Percentiles rank a stretch among this genome's conserved stretches.
Conservation (phyloP, 1,140 invertebrate genomes). For the Aphelinus atriplicis region DNA sequence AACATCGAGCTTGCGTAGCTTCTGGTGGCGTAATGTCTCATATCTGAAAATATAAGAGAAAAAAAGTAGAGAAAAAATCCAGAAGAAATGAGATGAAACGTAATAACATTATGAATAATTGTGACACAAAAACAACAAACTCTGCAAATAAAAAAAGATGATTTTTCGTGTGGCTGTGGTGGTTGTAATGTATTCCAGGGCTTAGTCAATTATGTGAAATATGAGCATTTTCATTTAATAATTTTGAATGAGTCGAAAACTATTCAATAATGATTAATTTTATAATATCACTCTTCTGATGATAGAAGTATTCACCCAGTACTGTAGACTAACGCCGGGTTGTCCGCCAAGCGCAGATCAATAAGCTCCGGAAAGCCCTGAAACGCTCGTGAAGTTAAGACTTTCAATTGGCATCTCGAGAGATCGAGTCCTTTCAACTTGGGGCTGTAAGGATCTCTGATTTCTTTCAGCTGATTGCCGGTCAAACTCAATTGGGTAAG, state of each 20-base stretch:
- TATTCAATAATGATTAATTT: too few species aligned
- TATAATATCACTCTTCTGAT: too few species aligned
- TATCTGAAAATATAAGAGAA: conserved; percentile 59
- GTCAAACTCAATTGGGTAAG: conserved; percentile 51
- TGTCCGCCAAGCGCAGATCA: conserved; percentile 54
- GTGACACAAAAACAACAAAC: too few species aligned
- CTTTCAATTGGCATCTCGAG: conserved; percentile 56
- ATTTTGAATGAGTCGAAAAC: too few species aligned
- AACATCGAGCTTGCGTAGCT: conserved; percentile 69
- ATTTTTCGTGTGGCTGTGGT: too few species aligned
- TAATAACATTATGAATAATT: too few species aligned
- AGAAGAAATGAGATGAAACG: too few species aligned
- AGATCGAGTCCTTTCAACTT: conserved; percentile 56
- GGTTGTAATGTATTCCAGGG: too few species aligned
- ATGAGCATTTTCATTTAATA: too few species aligned
- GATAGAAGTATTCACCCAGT: conserved; percentile 46
- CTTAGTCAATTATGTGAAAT: too few species aligned
- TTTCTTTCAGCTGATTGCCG: conserved; percentile 54
- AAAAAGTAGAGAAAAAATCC: background rate
- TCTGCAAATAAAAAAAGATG: too few species aligned
- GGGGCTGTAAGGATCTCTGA: conserved; percentile 50
- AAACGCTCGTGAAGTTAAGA: conserved; percentile 53
- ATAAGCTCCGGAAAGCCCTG: conserved; percentile 51
- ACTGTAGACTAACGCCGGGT: conserved; percentile 54
- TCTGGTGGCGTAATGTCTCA: conserved; percentile 56